Percentiles rank a stretch among this genome's conserved stretches.
Conservation (phyloP, 1,140 invertebrate species). For the Trichonephila clavipes region DNA sequence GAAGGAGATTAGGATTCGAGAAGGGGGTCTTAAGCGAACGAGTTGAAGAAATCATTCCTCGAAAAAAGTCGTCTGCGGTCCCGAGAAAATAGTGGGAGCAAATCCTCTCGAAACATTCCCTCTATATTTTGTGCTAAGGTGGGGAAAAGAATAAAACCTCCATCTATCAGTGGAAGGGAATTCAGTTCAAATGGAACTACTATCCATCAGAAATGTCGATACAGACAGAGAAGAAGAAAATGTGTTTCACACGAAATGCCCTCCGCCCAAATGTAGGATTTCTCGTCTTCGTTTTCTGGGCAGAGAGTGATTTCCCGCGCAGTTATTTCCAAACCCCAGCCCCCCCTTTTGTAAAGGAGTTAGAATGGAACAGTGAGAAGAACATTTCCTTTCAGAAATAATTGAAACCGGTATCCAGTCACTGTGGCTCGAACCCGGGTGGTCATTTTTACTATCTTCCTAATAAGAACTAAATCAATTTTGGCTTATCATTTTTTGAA, state of each 20-base stretch:
- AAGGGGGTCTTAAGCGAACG: neutral
- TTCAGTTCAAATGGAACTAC: slow-evolving; percentile 54
- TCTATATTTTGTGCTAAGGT: neutral
- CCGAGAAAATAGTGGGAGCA: neutral
- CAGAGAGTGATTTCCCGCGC: neutral
- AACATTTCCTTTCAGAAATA: neutral
- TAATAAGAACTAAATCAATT: too few relatives aligned
- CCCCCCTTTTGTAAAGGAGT: neutral
- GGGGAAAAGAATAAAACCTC: slow-evolving; percentile 35
- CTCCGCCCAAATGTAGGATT: slow-evolving; percentile 27
- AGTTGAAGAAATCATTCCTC: neutral
- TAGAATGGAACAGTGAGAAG: neutral
- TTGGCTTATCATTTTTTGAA: too few relatives aligned
- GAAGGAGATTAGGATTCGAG: neutral
- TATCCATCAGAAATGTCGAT: slow-evolving; percentile 68
- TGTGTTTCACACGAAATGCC: slow-evolving; percentile 53
- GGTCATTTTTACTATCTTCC: neutral
- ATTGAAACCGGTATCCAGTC: neutral
- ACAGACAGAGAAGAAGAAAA: slow-evolving; percentile 19
- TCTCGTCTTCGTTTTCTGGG: neutral
- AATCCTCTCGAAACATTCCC: slow-evolving; percentile 23
- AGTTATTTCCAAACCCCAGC: neutral
- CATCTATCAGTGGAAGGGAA: slow-evolving; percentile 15
- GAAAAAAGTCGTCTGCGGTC: slow-evolving; percentile 19
- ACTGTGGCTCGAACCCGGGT: neutral